Evolutionary conservation across 92 coral and sea anemone species (phyloP).

Genomic region (Scolanthus callimorphus): DNA sequence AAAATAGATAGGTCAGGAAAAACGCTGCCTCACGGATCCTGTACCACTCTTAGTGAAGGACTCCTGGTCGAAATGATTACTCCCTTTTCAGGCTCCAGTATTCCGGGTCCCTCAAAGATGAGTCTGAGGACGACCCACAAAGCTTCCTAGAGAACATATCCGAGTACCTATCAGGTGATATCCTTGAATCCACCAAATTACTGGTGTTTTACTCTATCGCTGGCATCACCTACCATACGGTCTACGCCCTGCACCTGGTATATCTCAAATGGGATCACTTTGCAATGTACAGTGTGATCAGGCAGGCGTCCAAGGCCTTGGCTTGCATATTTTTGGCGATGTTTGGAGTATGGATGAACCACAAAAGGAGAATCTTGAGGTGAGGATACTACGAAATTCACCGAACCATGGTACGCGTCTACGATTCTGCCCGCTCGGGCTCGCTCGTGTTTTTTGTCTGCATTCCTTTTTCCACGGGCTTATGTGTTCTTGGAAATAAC

Average conservation of each 20-base stretch:
- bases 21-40: too few relatives aligned
- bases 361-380: slow-evolving; percentile 49
- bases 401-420: too few relatives aligned
- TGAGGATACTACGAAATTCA: too few relatives aligned
- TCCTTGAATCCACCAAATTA: slow-evolving; percentile 33
- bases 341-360: slow-evolving; percentile 58
- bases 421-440: too few relatives aligned
- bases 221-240: slow-evolving; percentile 49
- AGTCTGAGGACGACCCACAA: neutral
- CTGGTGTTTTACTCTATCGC: slow-evolving; percentile 47
- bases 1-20: too few relatives aligned
- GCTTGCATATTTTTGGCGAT: slow-evolving; percentile 42
- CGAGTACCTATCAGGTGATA: slow-evolving; percentile 42
- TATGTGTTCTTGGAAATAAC: too few relatives aligned
- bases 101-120: slow-evolving; percentile 5
- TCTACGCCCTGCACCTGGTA: slow-evolving; percentile 36
- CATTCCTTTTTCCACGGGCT: too few relatives aligned
- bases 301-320: slow-evolving; percentile 48
- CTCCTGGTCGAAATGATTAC: too few relatives aligned
- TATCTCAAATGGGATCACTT: slow-evolving; percentile 3
- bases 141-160: slow-evolving; percentile 27
- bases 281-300: slow-evolving; percentile 5
- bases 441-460: too few relatives aligned
- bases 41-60: too few relatives aligned
- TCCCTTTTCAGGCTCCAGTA: slow-evolving; percentile 3